Evolutionary conservation across 2,888 invertebrate species (phyloP).

Genomic region (Drosophila cracens): DNA sequence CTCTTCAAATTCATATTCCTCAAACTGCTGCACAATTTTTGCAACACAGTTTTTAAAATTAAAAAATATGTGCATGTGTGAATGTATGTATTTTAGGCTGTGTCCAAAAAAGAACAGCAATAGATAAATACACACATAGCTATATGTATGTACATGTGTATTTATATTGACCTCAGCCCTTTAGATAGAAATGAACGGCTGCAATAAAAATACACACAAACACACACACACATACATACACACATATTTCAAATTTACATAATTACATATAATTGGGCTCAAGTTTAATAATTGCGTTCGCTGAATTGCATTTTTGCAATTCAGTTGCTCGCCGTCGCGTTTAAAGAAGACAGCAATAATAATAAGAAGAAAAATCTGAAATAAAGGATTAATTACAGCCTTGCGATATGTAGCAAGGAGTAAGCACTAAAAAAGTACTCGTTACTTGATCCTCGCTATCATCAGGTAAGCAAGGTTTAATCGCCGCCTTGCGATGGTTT

Average conservation of each 20-base stretch:
- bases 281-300: constrained; percentile 3
- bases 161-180: constrained; percentile 14
- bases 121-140: background rate
- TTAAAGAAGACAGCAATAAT: constrained; percentile 15
- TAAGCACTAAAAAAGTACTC: background rate
- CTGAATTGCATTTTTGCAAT: constrained; percentile 9
- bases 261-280: constrained; percentile 7
- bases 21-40: background rate
- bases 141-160: constrained; percentile 17
- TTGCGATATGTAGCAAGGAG: background rate
- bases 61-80: background rate
- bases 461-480: background rate
- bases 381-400: background rate
- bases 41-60: background rate
- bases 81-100: background rate
- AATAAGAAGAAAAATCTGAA: background rate
- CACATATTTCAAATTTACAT: background rate
- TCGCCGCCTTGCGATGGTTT: background rate
- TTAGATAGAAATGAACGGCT: constrained; percentile 48
- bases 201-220: constrained; percentile 18
- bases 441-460: background rate
- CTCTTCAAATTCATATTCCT: constrained; percentile 30
- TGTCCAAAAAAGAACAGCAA: background rate
- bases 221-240: background rate
- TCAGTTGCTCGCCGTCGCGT: constrained; percentile 37